Percentiles rank a stretch among this genome's conserved stretches.
These are phyloP conservation scores for Drosophila lini DNA, from an alignment of 1,140 invertebrate species.

Conservation along the genomic window DNA sequence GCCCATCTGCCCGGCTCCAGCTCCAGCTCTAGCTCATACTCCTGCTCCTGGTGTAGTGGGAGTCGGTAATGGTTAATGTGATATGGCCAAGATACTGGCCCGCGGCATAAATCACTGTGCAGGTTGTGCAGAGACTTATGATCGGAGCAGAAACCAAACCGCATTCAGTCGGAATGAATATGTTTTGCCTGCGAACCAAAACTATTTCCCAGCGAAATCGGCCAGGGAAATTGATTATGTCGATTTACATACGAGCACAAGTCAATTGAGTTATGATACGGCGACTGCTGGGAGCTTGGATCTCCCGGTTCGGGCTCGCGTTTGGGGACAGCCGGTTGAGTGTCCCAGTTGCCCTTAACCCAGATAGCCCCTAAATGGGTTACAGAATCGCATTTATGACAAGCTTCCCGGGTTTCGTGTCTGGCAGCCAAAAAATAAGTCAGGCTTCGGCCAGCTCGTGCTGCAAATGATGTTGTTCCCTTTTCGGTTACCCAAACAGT, in stretches of 20 bases:
- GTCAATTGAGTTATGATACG: constrained; percentile 61
- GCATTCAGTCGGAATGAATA: constrained; percentile 63
- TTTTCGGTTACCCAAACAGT: constrained; percentile 26
- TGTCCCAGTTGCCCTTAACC: constrained; percentile 66
- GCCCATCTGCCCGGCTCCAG: constrained; percentile 33
- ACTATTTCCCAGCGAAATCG: constrained; percentile 69
- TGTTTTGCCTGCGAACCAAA: constrained; percentile 47
- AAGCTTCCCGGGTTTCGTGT: constrained; percentile 48
- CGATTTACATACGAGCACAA: constrained; percentile 74
- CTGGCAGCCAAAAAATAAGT: constrained; percentile 68
- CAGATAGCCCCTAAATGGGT: constrained; percentile 36
- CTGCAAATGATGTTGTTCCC: constrained; percentile 77
- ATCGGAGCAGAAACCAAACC: constrained; percentile 24
- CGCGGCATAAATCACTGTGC: constrained; percentile 70
- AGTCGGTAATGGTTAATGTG: constrained; percentile 74
- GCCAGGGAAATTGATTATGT: constrained; percentile 72
- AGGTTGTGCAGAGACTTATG: constrained; percentile 61
- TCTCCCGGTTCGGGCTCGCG: background rate
- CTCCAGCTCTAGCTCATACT: constrained; percentile 3
- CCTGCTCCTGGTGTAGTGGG: constrained; percentile 54
- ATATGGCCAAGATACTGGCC: constrained; percentile 74
- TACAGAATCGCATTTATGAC: constrained; percentile 66
- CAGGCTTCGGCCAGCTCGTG: constrained; percentile 56
- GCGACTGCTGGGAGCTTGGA: background rate
- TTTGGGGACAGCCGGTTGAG: constrained; percentile 4